These are phyloP conservation scores for Hyaena hyaena DNA, from an alignment of 2,113 vertebrate genomes.

Conservation along the genomic window DNA sequence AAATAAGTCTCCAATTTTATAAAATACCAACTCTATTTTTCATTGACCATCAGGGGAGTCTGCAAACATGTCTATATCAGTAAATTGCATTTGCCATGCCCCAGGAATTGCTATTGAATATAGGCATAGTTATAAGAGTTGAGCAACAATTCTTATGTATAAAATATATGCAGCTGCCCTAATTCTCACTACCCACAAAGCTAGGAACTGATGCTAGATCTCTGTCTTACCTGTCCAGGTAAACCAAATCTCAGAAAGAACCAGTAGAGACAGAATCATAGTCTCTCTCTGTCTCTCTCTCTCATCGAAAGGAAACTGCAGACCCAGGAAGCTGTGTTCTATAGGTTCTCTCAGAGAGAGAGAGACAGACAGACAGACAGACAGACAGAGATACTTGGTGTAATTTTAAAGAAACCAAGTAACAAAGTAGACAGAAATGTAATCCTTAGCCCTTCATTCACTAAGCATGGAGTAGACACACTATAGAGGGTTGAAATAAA, in stretches of 20 bases:
- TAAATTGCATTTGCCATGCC: background rate
- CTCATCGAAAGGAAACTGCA: too few species aligned
- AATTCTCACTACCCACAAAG: background rate
- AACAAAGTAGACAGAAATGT: background rate
- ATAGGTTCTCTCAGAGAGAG: too few species aligned
- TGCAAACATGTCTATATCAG: background rate
- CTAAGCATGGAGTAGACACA: background rate
- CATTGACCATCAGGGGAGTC: fast-evolving
- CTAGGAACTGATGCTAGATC: background rate
- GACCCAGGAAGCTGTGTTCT: too few species aligned
- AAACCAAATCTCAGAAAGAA: background rate
- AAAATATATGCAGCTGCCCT: background rate
- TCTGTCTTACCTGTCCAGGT: background rate
- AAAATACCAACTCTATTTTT: background rate
- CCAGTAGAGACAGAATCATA: background rate
- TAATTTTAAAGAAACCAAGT: background rate
- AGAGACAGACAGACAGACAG: too few species aligned
- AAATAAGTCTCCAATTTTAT: background rate
- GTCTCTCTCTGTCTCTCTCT: background rate
- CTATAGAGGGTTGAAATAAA: background rate
- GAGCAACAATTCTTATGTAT: background rate
- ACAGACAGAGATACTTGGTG: too few species aligned
- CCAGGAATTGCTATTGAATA: background rate
- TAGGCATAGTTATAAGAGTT: background rate
- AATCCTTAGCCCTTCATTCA: background rate